Percentiles rank a stretch among this genome's conserved stretches.
Evolutionary conservation across 2,888 invertebrate genomes (phyloP).

Genomic region (Helicoverpa assulta): DNA sequence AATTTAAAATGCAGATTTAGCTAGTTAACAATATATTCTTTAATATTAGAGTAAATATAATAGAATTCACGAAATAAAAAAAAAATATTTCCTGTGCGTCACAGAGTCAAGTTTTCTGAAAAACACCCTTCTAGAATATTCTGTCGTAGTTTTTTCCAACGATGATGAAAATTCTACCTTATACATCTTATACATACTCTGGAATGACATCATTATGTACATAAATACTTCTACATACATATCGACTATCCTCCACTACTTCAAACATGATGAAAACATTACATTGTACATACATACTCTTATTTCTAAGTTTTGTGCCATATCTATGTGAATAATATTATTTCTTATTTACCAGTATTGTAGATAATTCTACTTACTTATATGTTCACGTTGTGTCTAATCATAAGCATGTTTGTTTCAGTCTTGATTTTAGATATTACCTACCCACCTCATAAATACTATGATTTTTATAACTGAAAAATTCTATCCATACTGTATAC

Average conservation of each 20-base stretch:
- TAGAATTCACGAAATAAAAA: too few relatives aligned
- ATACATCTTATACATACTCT: slow-evolving; percentile 52
- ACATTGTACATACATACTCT: slow-evolving; percentile 54
- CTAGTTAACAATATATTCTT: too few relatives aligned
- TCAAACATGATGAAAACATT: slow-evolving; percentile 51
- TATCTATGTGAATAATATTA: slow-evolving; percentile 40
- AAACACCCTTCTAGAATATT: too few relatives aligned
- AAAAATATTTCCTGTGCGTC: too few relatives aligned
- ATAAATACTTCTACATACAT: slow-evolving; percentile 50
- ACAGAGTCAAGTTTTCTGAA: too few relatives aligned
- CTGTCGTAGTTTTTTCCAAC: too few relatives aligned
- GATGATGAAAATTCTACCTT: slow-evolving; percentile 12
- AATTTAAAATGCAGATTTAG: too few relatives aligned
- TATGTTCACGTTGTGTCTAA: slow-evolving; percentile 31
- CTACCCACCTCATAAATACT: slow-evolving; percentile 17
- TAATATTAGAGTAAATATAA: too few relatives aligned
- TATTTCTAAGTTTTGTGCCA: slow-evolving; percentile 52
- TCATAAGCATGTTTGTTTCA: slow-evolving; percentile 50
- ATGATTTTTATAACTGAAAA: slow-evolving; percentile 4
- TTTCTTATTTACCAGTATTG: slow-evolving; percentile 17
- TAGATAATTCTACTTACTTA: slow-evolving; percentile 18
- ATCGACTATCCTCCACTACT: slow-evolving; percentile 53
- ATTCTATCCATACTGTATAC: slow-evolving; percentile 19
- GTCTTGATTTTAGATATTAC: slow-evolving; percentile 10
- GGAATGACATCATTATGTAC: slow-evolving; percentile 57